Conservation (phyloP, 2,113 vertebrate species). For the Formicarius rufipectus region DNA sequence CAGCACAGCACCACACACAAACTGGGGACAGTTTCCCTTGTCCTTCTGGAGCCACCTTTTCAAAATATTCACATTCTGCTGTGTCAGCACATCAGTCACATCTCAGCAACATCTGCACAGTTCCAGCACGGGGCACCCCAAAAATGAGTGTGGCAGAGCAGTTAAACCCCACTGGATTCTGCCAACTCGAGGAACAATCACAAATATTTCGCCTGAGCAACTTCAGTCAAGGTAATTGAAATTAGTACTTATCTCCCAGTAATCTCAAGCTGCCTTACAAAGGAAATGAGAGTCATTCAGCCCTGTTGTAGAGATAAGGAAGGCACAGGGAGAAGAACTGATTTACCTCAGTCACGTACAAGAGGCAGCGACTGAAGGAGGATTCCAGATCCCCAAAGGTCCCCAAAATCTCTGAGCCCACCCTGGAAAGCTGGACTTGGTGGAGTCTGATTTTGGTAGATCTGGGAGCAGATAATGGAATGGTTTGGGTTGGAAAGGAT, state of each 20-base stretch:
- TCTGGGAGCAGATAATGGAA: not conserved
- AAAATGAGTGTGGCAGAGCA: fast-evolving
- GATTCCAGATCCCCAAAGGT: not conserved
- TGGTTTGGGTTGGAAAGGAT: too few species aligned
- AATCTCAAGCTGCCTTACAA: not conserved
- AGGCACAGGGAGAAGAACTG: not conserved
- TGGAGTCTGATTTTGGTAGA: not conserved
- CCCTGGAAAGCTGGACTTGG: not conserved
- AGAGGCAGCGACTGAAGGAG: not conserved
- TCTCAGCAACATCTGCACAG: not conserved
- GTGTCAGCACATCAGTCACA: not conserved
- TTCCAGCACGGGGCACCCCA: not conserved
- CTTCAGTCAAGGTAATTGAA: not conserved
- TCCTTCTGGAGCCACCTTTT: not conserved
- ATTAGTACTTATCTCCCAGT: not conserved
- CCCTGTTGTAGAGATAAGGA: not conserved
- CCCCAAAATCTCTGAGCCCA: not conserved
- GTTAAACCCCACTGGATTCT: not conserved
- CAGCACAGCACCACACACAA: not conserved
- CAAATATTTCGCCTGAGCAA: not conserved
- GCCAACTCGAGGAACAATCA: not conserved
- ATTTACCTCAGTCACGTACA: not conserved
- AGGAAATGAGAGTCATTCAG: not conserved
- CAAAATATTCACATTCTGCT: not conserved
- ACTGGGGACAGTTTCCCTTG: not conserved